Conservation (phyloP, 2,113 vertebrate genomes). For the Muscicapa adusta region DNA sequence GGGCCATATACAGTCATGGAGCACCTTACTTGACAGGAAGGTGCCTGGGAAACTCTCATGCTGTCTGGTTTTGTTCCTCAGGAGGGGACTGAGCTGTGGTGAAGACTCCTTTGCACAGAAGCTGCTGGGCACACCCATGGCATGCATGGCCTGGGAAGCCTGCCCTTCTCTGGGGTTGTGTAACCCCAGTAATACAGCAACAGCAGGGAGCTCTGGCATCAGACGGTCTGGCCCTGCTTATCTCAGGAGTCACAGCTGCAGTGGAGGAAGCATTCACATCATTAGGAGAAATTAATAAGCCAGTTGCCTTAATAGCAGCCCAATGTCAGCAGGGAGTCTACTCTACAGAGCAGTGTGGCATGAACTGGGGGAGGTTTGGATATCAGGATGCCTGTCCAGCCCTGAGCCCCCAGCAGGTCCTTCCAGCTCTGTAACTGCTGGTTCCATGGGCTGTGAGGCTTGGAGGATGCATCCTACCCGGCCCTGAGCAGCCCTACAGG, state of each 20-base stretch:
- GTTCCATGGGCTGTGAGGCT: not conserved
- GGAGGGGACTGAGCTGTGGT: not conserved
- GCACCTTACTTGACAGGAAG: not conserved
- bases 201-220: slow-evolving; percentile 4
- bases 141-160: not conserved
- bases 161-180: not conserved
- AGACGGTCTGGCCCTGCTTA: not conserved
- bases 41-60: not conserved
- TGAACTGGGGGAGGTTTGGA: not conserved
- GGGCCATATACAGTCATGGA: not conserved
- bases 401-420: not conserved
- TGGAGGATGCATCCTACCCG: not conserved
- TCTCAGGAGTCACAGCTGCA: slow-evolving; percentile 32
- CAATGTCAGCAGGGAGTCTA: not conserved
- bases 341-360: not conserved
- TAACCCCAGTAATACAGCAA: not conserved
- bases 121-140: not conserved
- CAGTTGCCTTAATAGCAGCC: not conserved
- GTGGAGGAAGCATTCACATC: not conserved
- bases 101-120: not conserved
- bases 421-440: not conserved
- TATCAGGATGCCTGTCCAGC: not conserved
- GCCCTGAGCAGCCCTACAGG: not conserved
- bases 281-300: slow-evolving; percentile 42
- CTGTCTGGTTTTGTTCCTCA: not conserved